A percentile compares a stretch with the other conserved stretches of the same genome.
Conservation (phyloP, 2,797 vertebrate genomes). For the Cuculus canorus region DNA sequence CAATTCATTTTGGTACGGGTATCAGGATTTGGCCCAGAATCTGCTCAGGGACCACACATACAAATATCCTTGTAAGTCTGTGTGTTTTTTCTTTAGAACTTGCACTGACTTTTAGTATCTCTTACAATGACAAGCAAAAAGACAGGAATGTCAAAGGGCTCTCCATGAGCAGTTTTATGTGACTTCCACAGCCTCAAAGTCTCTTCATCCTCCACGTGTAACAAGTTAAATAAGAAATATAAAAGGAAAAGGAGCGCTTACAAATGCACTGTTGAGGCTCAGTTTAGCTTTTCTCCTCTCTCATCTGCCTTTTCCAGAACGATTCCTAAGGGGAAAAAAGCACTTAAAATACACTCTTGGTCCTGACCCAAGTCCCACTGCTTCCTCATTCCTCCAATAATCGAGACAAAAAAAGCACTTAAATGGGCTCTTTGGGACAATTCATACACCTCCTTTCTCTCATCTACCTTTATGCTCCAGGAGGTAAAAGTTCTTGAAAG, state of each 20-base stretch:
- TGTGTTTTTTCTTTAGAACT: not conserved
- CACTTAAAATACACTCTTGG: slow-evolving; percentile 47
- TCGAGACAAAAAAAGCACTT: slow-evolving; percentile 37
- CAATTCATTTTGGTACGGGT: not conserved
- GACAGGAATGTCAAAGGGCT: not conserved
- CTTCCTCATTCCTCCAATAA: not conserved
- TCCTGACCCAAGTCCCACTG: not conserved
- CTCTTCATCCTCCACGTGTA: not conserved
- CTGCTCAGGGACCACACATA: not conserved
- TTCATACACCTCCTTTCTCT: not conserved
- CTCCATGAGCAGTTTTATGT: not conserved
- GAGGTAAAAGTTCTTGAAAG: not conserved
- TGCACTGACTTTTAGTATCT: not conserved
- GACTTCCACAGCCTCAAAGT: not conserved
- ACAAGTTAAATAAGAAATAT: not conserved
- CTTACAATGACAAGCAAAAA: not conserved
- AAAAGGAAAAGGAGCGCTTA: not conserved
- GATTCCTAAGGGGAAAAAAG: slow-evolving; percentile 23
- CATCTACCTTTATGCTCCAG: not conserved
- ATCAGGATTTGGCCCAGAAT: not conserved
- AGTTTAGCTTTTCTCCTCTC: slow-evolving; percentile 1
- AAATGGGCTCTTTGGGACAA: slow-evolving; percentile 1
- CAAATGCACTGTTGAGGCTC: not conserved
- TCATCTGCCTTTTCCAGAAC: slow-evolving; percentile 13
- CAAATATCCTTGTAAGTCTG: not conserved